Conservation (phyloP, 1,140 invertebrate genomes). For the Macrobrachium nipponense region DNA sequence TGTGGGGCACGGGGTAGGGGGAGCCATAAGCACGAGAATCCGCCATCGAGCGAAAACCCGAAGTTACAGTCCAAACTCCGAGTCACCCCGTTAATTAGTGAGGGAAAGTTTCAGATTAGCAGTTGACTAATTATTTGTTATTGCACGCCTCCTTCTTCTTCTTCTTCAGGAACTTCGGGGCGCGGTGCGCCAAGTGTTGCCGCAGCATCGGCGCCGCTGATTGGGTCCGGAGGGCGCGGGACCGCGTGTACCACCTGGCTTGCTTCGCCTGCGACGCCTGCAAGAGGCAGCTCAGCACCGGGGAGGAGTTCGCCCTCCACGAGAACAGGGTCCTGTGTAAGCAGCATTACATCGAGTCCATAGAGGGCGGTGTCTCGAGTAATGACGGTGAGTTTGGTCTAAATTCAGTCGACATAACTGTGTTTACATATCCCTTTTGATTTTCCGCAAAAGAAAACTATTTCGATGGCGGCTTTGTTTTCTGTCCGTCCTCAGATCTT, state of each 20-base stretch:
- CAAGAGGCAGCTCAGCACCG: constrained; percentile 94
- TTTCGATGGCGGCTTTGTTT: too few relatives aligned
- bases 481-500: too few relatives aligned
- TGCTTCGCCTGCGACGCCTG: constrained; percentile 99
- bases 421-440: too few relatives aligned
- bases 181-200: constrained; percentile 95
- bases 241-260: constrained; percentile 96
- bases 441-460: too few relatives aligned
- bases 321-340: constrained; percentile 94
- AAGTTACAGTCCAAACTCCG: background rate
- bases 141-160: too few relatives aligned
- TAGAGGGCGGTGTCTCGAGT: constrained; percentile 83
- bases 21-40: too few relatives aligned
- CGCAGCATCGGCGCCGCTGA: constrained; percentile 92
- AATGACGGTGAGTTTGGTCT: constrained; percentile 65
- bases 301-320: constrained; percentile 96
- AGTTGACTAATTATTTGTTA: background rate
- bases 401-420: too few relatives aligned
- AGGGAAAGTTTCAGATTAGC: too few relatives aligned
- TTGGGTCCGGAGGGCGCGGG: constrained; percentile 94
- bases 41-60: too few relatives aligned
- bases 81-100: background rate
- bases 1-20: too few relatives aligned
- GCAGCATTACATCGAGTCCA: constrained; percentile 92
- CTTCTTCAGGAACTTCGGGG: constrained; percentile 96